Conservation (phyloP, 2,888 invertebrate genomes). For the Helobdella robusta region DNA sequence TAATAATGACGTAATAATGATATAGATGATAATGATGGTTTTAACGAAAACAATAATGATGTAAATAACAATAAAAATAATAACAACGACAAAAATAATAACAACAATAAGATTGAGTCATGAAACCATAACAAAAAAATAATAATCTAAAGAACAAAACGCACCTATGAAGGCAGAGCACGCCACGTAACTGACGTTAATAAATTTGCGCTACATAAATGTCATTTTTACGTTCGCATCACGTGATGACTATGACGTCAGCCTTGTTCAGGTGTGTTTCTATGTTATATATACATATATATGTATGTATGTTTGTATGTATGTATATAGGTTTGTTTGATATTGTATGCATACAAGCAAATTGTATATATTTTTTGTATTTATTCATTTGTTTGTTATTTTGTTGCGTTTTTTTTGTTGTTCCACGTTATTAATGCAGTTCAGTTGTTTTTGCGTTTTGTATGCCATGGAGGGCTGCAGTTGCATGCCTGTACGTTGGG, state of each 20-base stretch:
- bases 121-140: not conserved
- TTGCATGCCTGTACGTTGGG: no score
- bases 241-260: slow-evolving; percentile 20
- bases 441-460: no score
- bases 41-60: not conserved
- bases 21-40: not conserved
- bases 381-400: no score
- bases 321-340: slow-evolving; percentile 22
- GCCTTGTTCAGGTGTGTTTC: slow-evolving; percentile 20
- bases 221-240: slow-evolving; percentile 23
- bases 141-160: not conserved
- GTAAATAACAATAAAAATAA: not conserved
- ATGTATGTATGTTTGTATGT: slow-evolving; percentile 20
- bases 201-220: slow-evolving; percentile 24
- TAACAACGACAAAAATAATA: not conserved
- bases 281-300: slow-evolving; percentile 25
- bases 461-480: no score
- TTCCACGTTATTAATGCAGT: no score
- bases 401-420: no score
- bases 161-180: not conserved
- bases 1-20: not conserved
- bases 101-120: not conserved
- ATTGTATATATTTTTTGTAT: no score
- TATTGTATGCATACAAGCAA: no score
- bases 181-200: slow-evolving; percentile 24